Conservation (phyloP, 2,888 invertebrate species). For the Polydrusus tereticollis region DNA sequence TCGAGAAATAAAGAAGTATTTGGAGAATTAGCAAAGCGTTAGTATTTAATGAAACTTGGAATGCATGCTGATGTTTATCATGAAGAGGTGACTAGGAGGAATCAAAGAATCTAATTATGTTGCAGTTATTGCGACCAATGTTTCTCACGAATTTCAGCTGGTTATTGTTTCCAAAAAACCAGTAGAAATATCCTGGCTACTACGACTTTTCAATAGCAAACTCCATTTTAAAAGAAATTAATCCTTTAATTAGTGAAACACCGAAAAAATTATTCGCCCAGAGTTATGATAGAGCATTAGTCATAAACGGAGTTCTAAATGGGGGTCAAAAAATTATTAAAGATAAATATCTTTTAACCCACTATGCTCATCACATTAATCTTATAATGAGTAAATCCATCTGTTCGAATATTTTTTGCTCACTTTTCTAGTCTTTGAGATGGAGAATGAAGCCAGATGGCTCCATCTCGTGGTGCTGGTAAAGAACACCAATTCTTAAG, state of each 20-base stretch:
- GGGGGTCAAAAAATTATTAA: slow-evolving; percentile 5
- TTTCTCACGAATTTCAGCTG: slow-evolving; percentile 44
- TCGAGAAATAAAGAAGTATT: slow-evolving; percentile 13
- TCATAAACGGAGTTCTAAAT: neutral
- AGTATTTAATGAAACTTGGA: slow-evolving; percentile 56
- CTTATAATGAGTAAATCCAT: neutral
- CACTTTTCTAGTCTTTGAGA: neutral
- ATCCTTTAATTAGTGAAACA: neutral
- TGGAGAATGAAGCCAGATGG: no score
- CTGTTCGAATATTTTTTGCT: slow-evolving; percentile 12
- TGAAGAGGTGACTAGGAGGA: slow-evolving; percentile 51
- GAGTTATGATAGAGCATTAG: neutral
- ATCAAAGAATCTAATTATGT: slow-evolving; percentile 46
- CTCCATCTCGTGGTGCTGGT: no score
- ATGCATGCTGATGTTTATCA: slow-evolving; percentile 17
- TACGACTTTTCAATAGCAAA: neutral
- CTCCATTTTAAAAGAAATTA: neutral
- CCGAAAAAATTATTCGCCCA: neutral
- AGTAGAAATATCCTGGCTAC: slow-evolving; percentile 53
- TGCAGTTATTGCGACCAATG: slow-evolving; percentile 56
- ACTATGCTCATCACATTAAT: slow-evolving; percentile 1
- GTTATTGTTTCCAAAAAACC: slow-evolving; percentile 48
- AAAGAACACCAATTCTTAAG: no score
- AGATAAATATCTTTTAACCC: neutral
- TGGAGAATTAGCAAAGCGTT: neutral